Conservation (phyloP, 1,140 invertebrate species). For the Tetramorium alpestre region DNA sequence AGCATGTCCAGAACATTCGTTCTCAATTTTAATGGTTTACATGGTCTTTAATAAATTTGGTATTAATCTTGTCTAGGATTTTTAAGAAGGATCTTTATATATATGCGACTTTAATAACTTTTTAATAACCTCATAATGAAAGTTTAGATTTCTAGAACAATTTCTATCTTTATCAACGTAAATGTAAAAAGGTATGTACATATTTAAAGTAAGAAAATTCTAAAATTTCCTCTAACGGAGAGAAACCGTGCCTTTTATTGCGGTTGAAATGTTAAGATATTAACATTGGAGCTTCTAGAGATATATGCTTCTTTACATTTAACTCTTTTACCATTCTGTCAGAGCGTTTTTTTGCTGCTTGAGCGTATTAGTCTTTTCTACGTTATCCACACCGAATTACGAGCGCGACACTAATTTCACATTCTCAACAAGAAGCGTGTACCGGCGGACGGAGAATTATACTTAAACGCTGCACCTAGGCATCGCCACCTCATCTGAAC, state of each 20-base stretch:
- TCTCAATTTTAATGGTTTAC: no score
- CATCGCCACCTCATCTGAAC: slow-evolving; percentile 16
- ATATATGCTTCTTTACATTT: background rate
- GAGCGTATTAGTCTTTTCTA: background rate
- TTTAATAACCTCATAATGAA: background rate
- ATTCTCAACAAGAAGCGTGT: background rate
- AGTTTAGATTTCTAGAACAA: background rate
- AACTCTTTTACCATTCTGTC: slow-evolving; percentile 8
- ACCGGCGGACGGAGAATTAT: background rate
- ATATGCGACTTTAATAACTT: background rate
- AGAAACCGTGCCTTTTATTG: background rate
- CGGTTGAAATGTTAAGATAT: background rate
- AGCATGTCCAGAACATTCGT: no score
- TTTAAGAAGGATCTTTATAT: background rate
- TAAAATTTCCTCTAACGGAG: background rate
- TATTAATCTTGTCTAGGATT: background rate
- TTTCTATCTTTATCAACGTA: background rate
- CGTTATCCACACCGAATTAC: background rate
- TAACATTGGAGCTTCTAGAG: background rate
- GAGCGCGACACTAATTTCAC: slow-evolving; percentile 10
- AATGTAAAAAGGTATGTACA: background rate
- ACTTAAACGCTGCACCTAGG: background rate
- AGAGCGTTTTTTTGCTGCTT: background rate
- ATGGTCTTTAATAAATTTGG: background rate
- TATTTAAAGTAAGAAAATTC: background rate